Conservation (phyloP, 1,140 invertebrate genomes). For the Myzus persicae region DNA sequence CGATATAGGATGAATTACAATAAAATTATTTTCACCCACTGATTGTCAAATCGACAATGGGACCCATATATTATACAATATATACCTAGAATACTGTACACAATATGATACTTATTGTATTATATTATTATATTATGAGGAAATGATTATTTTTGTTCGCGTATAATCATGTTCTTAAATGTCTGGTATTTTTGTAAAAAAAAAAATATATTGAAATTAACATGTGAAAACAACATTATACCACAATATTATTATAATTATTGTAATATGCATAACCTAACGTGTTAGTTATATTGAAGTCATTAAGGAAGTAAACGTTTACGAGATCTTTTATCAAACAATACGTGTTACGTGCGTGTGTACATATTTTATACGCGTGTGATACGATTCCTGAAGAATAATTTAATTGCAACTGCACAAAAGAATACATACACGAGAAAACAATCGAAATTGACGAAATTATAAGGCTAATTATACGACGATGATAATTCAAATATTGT, state of each 20-base stretch:
- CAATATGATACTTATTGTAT: not conserved
- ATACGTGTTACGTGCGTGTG: not conserved
- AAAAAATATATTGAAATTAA: not conserved
- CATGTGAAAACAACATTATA: not conserved
- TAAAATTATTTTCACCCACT: slow-evolving; percentile 22
- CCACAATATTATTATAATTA: not conserved
- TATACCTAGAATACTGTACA: not conserved
- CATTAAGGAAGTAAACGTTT: slow-evolving; percentile 18
- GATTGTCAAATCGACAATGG: not conserved
- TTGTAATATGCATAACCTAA: not conserved
- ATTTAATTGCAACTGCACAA: not conserved
- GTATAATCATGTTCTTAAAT: not conserved
- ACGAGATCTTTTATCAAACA: slow-evolving; percentile 3
- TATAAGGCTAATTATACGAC: not conserved
- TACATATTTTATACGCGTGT: not conserved
- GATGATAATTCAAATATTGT: not conserved
- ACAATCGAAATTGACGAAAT: not conserved
- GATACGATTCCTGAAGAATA: slow-evolving; percentile 13
- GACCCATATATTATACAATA: not conserved
- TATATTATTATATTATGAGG: not conserved
- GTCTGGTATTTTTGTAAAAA: not conserved
- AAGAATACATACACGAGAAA: not conserved
- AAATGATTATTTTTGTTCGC: not conserved
- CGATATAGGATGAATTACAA: slow-evolving; percentile 32
- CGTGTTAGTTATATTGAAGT: not conserved